Base-by-base conservation (phyloP, 2,888 invertebrate genomes). In the Caenorhabditis becei region DNA sequence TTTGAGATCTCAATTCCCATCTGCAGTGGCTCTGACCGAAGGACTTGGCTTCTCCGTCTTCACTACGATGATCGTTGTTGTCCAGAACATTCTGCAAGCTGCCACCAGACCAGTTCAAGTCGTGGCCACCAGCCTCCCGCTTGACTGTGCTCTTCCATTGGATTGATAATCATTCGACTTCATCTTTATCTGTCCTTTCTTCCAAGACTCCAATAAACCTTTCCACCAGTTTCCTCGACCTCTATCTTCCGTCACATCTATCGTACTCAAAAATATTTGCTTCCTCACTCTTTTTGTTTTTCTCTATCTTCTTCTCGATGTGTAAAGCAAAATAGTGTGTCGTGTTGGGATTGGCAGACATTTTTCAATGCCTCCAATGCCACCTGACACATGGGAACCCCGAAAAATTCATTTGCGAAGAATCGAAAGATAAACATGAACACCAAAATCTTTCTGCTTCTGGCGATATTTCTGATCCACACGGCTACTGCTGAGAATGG, bases 21-120 rank as follows among this genome's bases (percentile, higher is more conserved):
- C 80, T 16, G 85, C 85, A 1, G 82, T 85, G 7, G 63, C 77
- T 8, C 56, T 85, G 35, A 83, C 83, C 20, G 85, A 85, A 61
- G 85, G 84, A 18, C 63, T 83, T 20, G 85, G 85, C 16, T 85
- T 85, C 80, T 83, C 82, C 2, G 83, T 85, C 20, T 74, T 84
- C 63, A 84, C 84, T 5, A 83, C 83, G 11, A 49, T 84, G 32
- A 78, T 74, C 1, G 74, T 85, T 83, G 74, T 85, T 20, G 56
- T 82, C 16, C 80, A 85, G 77, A 85, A 83, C 62, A 77, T 85
- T 47, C 47, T 81, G 59, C 81, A 83, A 53, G 49, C 75, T 16
- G 78, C 80, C n/a, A 49, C 81, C n/a, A 69, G 53, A 28, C 28
- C 56, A 10, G 54, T 65, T 1, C 44, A 53, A 0, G 53, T 65